These are phyloP conservation scores for Hermaeophaga mercurialis DNA, from an alignment of 2,888 invertebrate species.

Conservation along the genomic window DNA sequence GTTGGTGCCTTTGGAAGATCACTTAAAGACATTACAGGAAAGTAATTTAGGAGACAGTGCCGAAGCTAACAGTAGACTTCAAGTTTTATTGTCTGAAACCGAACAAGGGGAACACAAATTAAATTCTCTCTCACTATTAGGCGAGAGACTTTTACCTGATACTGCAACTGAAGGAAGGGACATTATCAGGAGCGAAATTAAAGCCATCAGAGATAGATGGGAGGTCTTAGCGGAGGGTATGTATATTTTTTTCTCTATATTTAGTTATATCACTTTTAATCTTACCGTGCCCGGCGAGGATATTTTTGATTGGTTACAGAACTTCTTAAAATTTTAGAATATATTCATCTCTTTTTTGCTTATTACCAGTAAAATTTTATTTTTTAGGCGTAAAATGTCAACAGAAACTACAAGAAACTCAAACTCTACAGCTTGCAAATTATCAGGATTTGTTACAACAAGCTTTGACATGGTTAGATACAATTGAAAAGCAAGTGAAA, in stretches of 20 bases:
- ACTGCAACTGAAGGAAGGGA: slow-evolving; percentile 92
- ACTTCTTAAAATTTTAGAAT: too few species aligned
- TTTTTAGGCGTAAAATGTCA: slow-evolving; percentile 69
- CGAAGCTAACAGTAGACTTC: slow-evolving; percentile 71
- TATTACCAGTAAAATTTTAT: slow-evolving; percentile 1
- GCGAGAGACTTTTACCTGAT: slow-evolving; percentile 90
- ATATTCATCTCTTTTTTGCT: too few species aligned
- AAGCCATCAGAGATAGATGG: slow-evolving; percentile 83
- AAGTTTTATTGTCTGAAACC: slow-evolving; percentile 75
- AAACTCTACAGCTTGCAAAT: slow-evolving; percentile 80
- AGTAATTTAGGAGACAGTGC: slow-evolving; percentile 64
- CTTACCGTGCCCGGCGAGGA: too few species aligned
- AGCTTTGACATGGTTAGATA: slow-evolving; percentile 83
- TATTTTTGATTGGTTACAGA: too few species aligned
- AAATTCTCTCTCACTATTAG: slow-evolving; percentile 73
- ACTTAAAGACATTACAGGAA: slow-evolving; percentile 68
- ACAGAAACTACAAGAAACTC: slow-evolving; percentile 84
- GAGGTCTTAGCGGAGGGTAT: slow-evolving; percentile 80
- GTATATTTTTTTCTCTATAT: slow-evolving; percentile 9
- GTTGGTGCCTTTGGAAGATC: slow-evolving; percentile 77
- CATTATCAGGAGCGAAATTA: slow-evolving; percentile 81
- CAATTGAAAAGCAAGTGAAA: slow-evolving; percentile 78
- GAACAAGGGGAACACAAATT: slow-evolving; percentile 85
- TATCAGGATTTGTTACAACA: slow-evolving; percentile 87
- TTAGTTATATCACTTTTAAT: too few species aligned